phyloP scores from a whole-genome alignment of 2,797 vertebrate species.

The Tarsius wallacei region DNA sequence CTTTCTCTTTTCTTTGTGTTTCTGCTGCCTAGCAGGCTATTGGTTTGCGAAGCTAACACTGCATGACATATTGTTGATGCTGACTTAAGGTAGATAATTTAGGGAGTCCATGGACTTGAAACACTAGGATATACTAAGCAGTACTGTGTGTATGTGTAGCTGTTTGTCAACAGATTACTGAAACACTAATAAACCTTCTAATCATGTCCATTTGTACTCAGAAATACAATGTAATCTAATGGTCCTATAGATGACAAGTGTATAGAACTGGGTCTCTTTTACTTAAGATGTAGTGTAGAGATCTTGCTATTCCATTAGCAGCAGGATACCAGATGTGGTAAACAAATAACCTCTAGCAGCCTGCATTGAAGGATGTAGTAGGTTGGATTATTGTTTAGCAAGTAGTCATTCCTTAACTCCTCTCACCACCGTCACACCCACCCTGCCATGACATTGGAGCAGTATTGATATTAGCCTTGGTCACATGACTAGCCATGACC shows the following conservation, averaged over 20 bases:
- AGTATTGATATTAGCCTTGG: not conserved
- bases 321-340: not conserved
- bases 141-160: too few relatives aligned
- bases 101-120: not conserved
- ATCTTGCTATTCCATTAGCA: slow-evolving; percentile 14
- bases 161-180: slow-evolving; percentile 9
- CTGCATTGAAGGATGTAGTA: not conserved
- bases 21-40: not conserved
- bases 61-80: not conserved
- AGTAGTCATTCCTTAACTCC: not conserved
- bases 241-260: not conserved
- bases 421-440: too few relatives aligned
- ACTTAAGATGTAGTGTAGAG: not conserved
- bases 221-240: slow-evolving; percentile 51
- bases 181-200: not conserved
- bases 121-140: not conserved
- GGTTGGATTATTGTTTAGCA: not conserved
- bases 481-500: not conserved
- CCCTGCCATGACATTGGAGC: not conserved
- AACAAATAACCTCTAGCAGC: not conserved
- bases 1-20: slow-evolving; percentile 37
- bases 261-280: not conserved
- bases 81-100: not conserved
- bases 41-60: slow-evolving; percentile 33
- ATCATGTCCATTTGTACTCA: slow-evolving; percentile 23